A percentile compares a stretch with the other conserved stretches of the same genome.
Conservation (phyloP, 2,888 invertebrate species). For the Lasioglossum lativentre region DNA sequence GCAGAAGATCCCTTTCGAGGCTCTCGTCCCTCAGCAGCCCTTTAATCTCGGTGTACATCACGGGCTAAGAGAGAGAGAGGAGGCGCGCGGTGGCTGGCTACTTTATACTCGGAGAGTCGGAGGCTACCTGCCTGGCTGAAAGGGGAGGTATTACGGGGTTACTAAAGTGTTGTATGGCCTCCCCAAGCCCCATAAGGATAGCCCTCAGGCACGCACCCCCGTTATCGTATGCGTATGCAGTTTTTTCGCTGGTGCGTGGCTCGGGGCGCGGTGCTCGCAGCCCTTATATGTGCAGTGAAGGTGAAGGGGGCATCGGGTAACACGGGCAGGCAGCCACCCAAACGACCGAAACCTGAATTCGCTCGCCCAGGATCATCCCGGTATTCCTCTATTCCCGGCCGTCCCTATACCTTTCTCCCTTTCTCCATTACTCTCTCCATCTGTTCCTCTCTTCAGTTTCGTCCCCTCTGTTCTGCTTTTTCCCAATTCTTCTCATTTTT, state of each 20-base stretch:
- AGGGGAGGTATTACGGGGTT: conserved; percentile 82
- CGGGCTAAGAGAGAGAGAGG: conserved; percentile 48
- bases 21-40: conserved; percentile 60
- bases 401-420: not conserved
- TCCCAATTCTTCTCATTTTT: not conserved
- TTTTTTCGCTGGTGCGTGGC: conserved; percentile 80
- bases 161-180: conserved; percentile 84
- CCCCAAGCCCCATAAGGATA: conserved; percentile 81
- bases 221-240: conserved; percentile 82
- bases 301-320: conserved; percentile 84
- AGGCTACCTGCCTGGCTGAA: conserved; percentile 66
- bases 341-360: conserved; percentile 74
- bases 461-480: not conserved
- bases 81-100: conserved; percentile 65
- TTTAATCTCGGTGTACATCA: conserved; percentile 68
- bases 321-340: conserved; percentile 80
- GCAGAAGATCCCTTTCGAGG: conserved; percentile 60
- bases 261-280: conserved; percentile 76
- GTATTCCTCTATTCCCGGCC: conserved; percentile 36
- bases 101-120: conserved; percentile 63
- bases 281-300: conserved; percentile 83
- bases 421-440: not conserved
- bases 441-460: not conserved
- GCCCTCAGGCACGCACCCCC: conserved; percentile 76
- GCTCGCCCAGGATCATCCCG: conserved; percentile 64